Conservation (phyloP, 2,797 vertebrate genomes). For the Bovichtus diacanthus region DNA sequence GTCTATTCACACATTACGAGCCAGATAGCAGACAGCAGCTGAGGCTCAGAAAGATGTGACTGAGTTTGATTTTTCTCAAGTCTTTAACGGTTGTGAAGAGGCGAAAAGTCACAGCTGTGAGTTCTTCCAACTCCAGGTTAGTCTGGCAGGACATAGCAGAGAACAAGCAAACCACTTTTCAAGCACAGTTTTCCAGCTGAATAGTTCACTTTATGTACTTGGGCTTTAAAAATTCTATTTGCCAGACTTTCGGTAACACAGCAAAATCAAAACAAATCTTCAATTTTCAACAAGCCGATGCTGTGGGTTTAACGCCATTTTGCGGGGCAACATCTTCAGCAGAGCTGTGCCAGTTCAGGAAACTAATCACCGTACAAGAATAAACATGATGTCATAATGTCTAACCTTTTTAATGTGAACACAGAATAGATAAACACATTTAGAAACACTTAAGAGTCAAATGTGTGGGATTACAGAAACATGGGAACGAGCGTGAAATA, state of each 20-base stretch:
- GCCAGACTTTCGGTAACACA: constrained; percentile 7
- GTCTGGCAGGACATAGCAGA: constrained; percentile 35
- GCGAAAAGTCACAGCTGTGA: constrained; percentile 59
- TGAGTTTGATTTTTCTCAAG: constrained; percentile 28
- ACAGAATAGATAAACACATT: constrained; percentile 36
- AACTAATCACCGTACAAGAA: too few relatives aligned
- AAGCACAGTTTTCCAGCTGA: constrained; percentile 24
- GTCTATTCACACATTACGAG: constrained; percentile 50
- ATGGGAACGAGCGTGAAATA: constrained; percentile 25
- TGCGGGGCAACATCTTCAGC: neutral
- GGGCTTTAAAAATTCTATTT: constrained; percentile 2
- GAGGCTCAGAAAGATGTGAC: constrained; percentile 48
- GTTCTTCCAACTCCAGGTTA: constrained; percentile 51
- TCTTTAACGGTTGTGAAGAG: constrained; percentile 36
- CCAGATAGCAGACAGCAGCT: constrained; percentile 60
- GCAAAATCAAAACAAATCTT: constrained; percentile 9
- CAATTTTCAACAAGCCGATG: neutral
- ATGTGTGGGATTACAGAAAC: constrained; percentile 55
- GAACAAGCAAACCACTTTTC: constrained; percentile 23
- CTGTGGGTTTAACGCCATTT: neutral
- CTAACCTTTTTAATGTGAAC: constrained; percentile 2
- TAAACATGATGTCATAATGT: too few relatives aligned
- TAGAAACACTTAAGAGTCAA: constrained; percentile 34
- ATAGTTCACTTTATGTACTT: neutral
- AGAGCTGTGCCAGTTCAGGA: neutral